A percentile compares a stretch with the other conserved stretches of the same genome.
Conservation (phyloP, 2,113 vertebrate genomes). For the Urocynchramus pylzowi region DNA sequence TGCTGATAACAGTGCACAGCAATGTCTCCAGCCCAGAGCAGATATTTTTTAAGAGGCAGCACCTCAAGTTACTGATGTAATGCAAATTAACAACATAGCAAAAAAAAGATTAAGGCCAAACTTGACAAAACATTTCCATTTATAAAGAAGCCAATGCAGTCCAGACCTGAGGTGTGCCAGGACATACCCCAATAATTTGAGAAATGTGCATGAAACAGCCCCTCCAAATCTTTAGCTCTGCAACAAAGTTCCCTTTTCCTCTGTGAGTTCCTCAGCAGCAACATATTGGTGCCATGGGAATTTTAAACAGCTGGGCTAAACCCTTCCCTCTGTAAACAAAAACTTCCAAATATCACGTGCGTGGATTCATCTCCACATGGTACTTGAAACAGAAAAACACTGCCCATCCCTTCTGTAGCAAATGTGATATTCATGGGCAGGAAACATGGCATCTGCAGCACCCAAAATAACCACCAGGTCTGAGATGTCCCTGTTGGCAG, state of each 20-base stretch:
- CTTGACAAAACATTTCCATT: neutral
- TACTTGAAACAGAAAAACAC: neutral
- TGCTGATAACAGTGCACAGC: neutral
- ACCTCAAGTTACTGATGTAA: neutral
- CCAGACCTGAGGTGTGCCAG: neutral
- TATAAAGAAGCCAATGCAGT: neutral
- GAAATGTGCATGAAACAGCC: neutral
- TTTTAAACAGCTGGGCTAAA: neutral
- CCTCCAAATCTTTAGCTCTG: neutral
- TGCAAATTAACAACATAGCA: neutral
- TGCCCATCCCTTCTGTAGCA: neutral
- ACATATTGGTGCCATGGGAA: neutral
- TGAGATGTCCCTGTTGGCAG: neutral
- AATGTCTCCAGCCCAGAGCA: neutral
- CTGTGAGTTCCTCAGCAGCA: neutral
- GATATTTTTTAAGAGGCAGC: neutral
- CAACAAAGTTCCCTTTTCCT: neutral
- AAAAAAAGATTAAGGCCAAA: neutral
- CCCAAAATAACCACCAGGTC: neutral
- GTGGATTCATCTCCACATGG: neutral
- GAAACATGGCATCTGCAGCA: neutral
- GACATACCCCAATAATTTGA: neutral
- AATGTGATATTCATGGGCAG: fast-evolving
- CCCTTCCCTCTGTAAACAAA: neutral
- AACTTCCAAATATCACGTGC: fast-evolving